A percentile compares a stretch with the other conserved stretches of the same genome.
Conservation (phyloP, 2,113 vertebrate genomes). For the Cnemophilus loriae region DNA sequence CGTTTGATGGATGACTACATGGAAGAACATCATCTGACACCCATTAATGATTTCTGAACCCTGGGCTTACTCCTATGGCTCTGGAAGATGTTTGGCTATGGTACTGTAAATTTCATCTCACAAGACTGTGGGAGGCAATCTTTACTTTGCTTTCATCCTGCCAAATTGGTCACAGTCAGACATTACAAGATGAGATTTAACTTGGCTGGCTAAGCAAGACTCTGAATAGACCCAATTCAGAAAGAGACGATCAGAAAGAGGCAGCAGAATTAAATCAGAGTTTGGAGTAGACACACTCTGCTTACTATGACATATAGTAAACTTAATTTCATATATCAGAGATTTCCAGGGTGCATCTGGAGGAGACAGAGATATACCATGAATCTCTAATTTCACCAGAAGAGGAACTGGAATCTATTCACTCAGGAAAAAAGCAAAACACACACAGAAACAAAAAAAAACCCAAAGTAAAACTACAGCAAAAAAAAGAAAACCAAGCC, state of each 20-base stretch:
- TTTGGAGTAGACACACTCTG: not conserved
- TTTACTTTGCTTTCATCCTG: not conserved
- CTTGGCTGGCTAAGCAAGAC: not conserved
- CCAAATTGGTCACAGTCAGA: not conserved
- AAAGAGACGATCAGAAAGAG: not conserved
- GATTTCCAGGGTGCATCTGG: not conserved
- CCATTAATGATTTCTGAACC: not conserved
- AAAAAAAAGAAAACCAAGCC: not conserved
- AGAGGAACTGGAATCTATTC: not conserved
- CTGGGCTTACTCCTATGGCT: not conserved
- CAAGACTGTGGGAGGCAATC: not conserved
- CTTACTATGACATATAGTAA: not conserved
- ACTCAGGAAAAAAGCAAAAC: not conserved
- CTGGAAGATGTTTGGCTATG: not conserved
- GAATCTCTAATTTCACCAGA: not conserved
- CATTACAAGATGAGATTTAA: not conserved
- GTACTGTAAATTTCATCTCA: not conserved
- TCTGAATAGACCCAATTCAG: not conserved
- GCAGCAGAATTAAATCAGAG: not conserved
- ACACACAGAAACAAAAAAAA: not conserved
- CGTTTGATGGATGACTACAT: not conserved
- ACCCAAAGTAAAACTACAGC: not conserved
- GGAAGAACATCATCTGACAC: not conserved
- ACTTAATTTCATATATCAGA: not conserved
- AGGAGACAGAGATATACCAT: not conserved